Base-by-base conservation (phyloP, 2,113 vertebrate species). In the Antechinus flavipes region DNA sequence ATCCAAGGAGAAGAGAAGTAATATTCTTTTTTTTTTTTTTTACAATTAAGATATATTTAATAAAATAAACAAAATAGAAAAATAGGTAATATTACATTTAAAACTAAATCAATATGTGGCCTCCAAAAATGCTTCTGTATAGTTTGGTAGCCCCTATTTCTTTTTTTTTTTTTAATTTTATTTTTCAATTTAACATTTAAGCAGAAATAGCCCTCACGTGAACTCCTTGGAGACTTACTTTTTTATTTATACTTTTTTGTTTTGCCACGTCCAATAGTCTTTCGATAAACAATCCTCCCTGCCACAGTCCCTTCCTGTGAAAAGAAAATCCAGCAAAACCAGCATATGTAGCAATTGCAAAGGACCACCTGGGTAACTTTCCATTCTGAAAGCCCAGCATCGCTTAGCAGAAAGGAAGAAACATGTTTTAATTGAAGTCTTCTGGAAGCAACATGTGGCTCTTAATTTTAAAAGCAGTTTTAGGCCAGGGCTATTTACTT, bases 401-500 rank as follows among this genome's bases (percentile, higher is more conserved):
- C 23, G 68, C 68, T 42, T 84, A 42, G 68, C 68, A 84, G 68
- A 84, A 42, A 84, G 16, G n/a, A 84, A 84, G 68, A 84, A 84
- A 11, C 19, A 42, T 42, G n/a, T 42, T 84, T 84, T 84, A 84
- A 84, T 8, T 84, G 68, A 84, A 84, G 19, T 84, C 68, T 42
- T 84, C 8, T 42, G n/a, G 19, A 84, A 42, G 68, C 68, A 84
- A 42, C n/a, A 84, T 42, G 7, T 84, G 49, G 91, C 0, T 49
- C 22, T 93, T 84, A 84, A 84, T 90, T 92, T 91, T 54, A 55
- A 52, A 54, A 91, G 23, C 89, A 92, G 27, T 58, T 68, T 91
- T 84, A 95, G 35, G 61, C 35, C 76, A 46, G 46, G 90, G 76
- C 30, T 42, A 91, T 93, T 92, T 89, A 12, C 58, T 89, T 91